These are phyloP conservation scores for Gobius niger DNA, from an alignment of 2,113 vertebrate species.

Conservation along the genomic window DNA sequence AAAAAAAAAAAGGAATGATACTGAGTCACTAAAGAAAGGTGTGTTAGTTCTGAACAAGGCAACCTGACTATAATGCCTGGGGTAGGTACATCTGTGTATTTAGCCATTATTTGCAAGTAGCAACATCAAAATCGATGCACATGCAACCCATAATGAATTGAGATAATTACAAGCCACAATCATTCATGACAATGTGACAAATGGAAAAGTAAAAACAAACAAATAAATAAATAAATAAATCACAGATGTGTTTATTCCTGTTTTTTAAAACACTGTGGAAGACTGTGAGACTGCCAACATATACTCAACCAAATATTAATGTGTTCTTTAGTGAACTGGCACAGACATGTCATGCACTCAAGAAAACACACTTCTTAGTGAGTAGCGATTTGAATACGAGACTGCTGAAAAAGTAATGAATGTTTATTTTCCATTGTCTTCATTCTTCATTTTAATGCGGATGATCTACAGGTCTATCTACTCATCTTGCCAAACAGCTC, in stretches of 20 bases:
- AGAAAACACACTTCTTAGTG: too few species aligned
- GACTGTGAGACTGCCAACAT: slow-evolving; percentile 10
- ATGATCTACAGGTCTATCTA: too few species aligned
- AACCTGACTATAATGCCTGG: slow-evolving; percentile 16
- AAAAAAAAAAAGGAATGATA: slow-evolving; percentile 37
- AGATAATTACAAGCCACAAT: background rate
- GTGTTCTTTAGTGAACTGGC: background rate
- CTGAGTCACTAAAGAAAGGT: slow-evolving; percentile 44
- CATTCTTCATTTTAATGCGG: too few species aligned
- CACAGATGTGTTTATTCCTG: too few species aligned
- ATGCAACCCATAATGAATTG: too few species aligned
- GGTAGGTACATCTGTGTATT: slow-evolving; percentile 2
- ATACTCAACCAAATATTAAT: slow-evolving; percentile 16
- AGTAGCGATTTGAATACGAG: too few species aligned
- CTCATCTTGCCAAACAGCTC: too few species aligned
- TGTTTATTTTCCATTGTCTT: too few species aligned
- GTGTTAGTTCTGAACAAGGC: slow-evolving; percentile 42
- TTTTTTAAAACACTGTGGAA: slow-evolving; percentile 28
- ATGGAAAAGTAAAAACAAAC: slow-evolving; percentile 38
- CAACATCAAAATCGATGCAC: background rate
- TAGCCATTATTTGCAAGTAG: background rate
- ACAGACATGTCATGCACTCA: too few species aligned
- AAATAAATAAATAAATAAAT: background rate
- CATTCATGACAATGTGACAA: slow-evolving; percentile 50
- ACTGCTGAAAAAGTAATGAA: too few species aligned